Base-by-base conservation (phyloP, 2,888 invertebrate species). In the Eulithis prunata region DNA sequence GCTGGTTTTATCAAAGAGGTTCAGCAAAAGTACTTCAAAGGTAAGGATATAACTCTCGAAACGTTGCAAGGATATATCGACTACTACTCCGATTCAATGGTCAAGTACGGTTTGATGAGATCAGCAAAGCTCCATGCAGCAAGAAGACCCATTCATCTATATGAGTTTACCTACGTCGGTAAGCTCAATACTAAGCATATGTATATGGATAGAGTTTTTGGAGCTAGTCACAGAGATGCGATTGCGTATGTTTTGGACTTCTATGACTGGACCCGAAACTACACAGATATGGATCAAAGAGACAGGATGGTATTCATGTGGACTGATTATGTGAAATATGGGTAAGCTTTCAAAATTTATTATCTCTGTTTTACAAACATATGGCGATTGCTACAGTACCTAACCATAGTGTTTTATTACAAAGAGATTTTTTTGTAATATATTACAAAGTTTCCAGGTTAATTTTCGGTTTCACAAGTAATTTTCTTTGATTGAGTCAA, bases 141-240 rank as follows among this genome's bases (percentile, higher is more conserved):
- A 0, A 76, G 80, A 4, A 79, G 69, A 6, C 85, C 88, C 0
- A 76, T 91, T 0, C 91, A 79, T 74, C 71, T 91, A 6, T 93
- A 91, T 65, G 91, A 92, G 57, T 93, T 92, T 71, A 79, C 86
- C 0, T 92, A 90, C 52, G 78, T 87, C 4, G 93, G 92, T 1
- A 81, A 84, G 38, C 75, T 92, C 1, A 91, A 79, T 70, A 84
- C 87, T 51, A 79, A 85, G 62, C 89, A 92, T 71, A 51, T 75
- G 38, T 91, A 84, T 21, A 86, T 86, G 86, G 87, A 91, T 21
- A 83, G 66, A 68, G 74, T 91, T 28, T 83, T 81, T 70, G 92
- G 91, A 1, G 91, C 92, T 0, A 91, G 90, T 66, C 92, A 93
- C 63, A 85, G 92, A 73, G 92, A 93, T 63, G 91, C 91, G 71